phyloP scores from a whole-genome alignment of 2,888 invertebrate genomes.

The Papilio gigon region DNA sequence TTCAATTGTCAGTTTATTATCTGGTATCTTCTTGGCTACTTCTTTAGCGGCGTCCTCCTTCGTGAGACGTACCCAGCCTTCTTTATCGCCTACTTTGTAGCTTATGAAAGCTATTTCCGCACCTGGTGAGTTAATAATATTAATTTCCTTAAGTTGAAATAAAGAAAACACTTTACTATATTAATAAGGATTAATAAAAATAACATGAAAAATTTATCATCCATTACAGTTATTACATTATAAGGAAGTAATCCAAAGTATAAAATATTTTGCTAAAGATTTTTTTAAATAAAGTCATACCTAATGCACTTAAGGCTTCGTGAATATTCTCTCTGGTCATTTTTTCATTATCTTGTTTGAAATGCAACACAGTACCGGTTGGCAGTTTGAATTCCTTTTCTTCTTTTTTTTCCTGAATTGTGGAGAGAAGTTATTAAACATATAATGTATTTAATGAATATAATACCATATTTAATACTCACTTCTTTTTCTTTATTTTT shows the following conservation, averaged over 20 bases:
- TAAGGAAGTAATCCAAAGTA: no score
- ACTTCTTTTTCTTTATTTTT: conserved; percentile 76
- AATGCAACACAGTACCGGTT: conserved; percentile 88
- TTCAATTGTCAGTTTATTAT: conserved; percentile 82
- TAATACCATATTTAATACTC: no score
- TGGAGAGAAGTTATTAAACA: neutral
- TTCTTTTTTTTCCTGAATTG: conserved; percentile 47
- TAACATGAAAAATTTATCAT: no score
- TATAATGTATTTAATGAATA: no score
- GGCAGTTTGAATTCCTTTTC: conserved; percentile 81
- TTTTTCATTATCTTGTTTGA: conserved; percentile 84
- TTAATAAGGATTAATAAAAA: neutral
- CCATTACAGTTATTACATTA: no score
- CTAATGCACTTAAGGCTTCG: conserved; percentile 84
- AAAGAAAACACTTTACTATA: neutral
- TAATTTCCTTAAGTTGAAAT: neutral
- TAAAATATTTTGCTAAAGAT: neutral
- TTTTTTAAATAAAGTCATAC: conserved; percentile 48
- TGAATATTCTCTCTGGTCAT: conserved; percentile 88
- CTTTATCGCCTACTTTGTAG: conserved; percentile 87
- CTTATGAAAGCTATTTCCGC: conserved; percentile 88
- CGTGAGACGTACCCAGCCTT: conserved; percentile 87
- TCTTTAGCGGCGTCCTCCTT: conserved; percentile 87
- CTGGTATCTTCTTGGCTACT: conserved; percentile 84
- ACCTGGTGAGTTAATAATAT: conserved; percentile 53